phyloP scores from a whole-genome alignment of 2,113 vertebrate genomes.

The Nyctibius bracteatus region DNA sequence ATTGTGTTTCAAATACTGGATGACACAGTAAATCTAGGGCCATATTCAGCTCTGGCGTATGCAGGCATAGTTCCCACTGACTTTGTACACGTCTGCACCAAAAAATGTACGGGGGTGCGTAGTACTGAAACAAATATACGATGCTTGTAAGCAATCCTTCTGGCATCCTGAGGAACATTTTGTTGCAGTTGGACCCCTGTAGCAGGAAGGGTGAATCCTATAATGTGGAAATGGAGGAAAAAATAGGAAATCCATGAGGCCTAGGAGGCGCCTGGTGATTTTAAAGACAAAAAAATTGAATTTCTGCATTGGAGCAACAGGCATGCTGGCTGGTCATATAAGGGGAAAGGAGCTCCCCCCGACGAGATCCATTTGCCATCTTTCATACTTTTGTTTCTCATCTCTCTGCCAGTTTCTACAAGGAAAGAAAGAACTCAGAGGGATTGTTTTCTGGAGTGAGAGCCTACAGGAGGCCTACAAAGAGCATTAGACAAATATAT shows the following conservation, averaged over 20 bases:
- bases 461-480: conserved; percentile 26
- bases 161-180: neutral
- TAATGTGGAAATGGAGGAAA: neutral
- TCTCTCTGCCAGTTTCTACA: conserved; percentile 38
- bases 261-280: neutral
- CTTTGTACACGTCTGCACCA: neutral
- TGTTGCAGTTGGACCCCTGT: neutral
- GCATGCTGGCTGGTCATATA: neutral
- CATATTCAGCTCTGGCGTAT: neutral
- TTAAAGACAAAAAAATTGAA: conserved; percentile 2
- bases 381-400: conserved; percentile 5
- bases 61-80: neutral
- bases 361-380: neutral
- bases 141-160: neutral
- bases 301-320: neutral
- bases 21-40: conserved; percentile 29
- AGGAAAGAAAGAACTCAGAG: conserved; percentile 20
- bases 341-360: neutral
- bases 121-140: neutral
- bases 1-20: conserved; percentile 17
- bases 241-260: neutral
- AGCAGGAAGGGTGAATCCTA: neutral
- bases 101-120: neutral
- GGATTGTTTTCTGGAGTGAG: neutral
- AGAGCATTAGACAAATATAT: conserved; percentile 43